Percentiles rank a stretch among this genome's conserved stretches.
These are phyloP conservation scores for Tolmerus cingulatus DNA, from an alignment of 2,888 invertebrate species.

Conservation along the genomic window DNA sequence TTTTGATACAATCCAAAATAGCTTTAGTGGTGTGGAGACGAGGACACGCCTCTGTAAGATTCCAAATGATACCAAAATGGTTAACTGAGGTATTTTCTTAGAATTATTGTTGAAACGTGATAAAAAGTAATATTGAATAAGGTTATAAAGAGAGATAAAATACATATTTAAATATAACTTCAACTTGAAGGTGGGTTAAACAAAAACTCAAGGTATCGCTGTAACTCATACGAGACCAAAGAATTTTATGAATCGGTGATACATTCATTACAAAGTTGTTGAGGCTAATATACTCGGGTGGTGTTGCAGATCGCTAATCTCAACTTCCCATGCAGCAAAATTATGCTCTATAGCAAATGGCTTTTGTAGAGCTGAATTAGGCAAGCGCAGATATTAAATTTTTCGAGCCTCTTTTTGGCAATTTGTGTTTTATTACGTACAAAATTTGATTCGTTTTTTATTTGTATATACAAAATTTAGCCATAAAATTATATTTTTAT, in stretches of 20 bases:
- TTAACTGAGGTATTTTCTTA: not conserved
- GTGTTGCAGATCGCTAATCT: not conserved
- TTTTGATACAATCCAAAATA: not conserved
- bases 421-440: not conserved
- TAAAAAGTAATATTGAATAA: not conserved
- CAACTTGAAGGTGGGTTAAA: not conserved
- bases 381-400: not conserved
- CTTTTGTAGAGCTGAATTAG: not conserved
- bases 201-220: not conserved
- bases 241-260: conserved; percentile 31
- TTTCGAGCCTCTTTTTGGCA: too few species aligned
- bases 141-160: not conserved
- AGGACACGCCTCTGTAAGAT: not conserved
- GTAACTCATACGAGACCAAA: conserved; percentile 8
- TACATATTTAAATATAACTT: not conserved
- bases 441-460: too few species aligned
- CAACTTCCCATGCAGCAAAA: not conserved
- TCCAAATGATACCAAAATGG: not conserved
- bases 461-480: too few species aligned
- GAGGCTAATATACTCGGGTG: not conserved
- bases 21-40: not conserved
- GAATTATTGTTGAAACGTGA: not conserved
- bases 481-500: too few species aligned
- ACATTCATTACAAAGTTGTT: not conserved
- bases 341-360: not conserved